Conservation (phyloP, 2,113 vertebrate genomes). For the Hippocampus barbouri region DNA sequence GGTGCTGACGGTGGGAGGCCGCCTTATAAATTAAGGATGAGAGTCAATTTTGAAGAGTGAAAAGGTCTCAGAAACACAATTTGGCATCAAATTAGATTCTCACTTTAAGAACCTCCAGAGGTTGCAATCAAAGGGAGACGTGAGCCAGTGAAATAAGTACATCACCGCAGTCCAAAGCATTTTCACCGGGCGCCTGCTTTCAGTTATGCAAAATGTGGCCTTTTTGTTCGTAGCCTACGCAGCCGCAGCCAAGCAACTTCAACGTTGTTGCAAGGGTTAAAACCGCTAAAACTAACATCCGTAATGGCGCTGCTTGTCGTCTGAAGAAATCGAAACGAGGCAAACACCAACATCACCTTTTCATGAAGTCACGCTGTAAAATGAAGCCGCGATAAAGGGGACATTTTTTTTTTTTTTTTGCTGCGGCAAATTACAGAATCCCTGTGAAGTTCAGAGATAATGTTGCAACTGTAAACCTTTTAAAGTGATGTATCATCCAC, state of each 20-base stretch:
- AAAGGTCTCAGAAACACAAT: slow-evolving; percentile 53
- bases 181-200: not conserved
- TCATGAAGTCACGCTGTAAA: not conserved
- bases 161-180: not conserved
- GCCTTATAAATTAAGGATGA: slow-evolving; percentile 48
- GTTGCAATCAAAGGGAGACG: not conserved
- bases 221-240: not conserved
- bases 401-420: not conserved
- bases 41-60: slow-evolving; percentile 41
- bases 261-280: slow-evolving; percentile 45
- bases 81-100: slow-evolving; percentile 58
- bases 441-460: slow-evolving; percentile 13
- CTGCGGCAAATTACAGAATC: not conserved
- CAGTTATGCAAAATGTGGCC: not conserved
- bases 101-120: slow-evolving; percentile 20
- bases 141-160: not conserved
- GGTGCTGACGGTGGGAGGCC: slow-evolving; percentile 32
- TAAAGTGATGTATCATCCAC: not conserved
- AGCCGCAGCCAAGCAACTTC: not conserved
- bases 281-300: slow-evolving; percentile 41
- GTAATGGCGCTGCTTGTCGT: too few relatives aligned
- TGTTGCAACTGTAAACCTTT: slow-evolving; percentile 18
- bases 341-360: not conserved
- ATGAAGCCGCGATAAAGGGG: not conserved
- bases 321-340: slow-evolving; percentile 9